Evolutionary conservation across 2,888 invertebrate genomes (phyloP).

Genomic region (Cephus nigrinus): DNA sequence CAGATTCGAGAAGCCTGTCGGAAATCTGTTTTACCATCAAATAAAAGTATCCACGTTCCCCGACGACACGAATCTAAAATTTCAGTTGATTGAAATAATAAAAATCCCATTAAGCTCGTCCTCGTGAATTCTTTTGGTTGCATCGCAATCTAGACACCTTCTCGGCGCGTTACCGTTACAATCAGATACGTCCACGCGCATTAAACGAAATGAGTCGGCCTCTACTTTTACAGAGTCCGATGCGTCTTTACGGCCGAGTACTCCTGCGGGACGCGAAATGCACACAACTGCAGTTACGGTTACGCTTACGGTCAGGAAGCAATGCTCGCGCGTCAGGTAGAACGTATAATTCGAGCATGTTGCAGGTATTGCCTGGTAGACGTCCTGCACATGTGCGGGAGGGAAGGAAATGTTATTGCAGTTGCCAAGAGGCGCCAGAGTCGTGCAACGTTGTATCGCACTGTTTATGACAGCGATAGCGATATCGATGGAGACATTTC

Average conservation of each 20-base stretch:
- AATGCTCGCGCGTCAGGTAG: slow-evolving; percentile 9
- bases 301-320: slow-evolving; percentile 5
- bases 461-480: not conserved
- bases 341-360: slow-evolving; percentile 1
- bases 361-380: not conserved
- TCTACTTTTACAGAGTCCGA: slow-evolving; percentile 2
- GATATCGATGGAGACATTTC: not conserved
- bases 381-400: not conserved
- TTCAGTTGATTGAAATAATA: not conserved
- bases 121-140: not conserved
- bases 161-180: not conserved
- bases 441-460: not conserved
- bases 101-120: not conserved
- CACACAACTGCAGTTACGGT: not conserved
- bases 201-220: slow-evolving; percentile 13
- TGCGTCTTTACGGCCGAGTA: slow-evolving; percentile 1
- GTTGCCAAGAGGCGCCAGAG: not conserved
- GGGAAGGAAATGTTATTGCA: slow-evolving; percentile 6
- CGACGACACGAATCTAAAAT: not conserved
- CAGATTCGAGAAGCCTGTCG: not conserved
- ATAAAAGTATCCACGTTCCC: not conserved
- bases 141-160: not conserved
- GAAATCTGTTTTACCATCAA: not conserved
- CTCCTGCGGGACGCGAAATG: not conserved
- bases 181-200: not conserved